These are phyloP conservation scores for Onychostruthus taczanowskii DNA, from an alignment of 2,113 vertebrate genomes.

Conservation along the genomic window DNA sequence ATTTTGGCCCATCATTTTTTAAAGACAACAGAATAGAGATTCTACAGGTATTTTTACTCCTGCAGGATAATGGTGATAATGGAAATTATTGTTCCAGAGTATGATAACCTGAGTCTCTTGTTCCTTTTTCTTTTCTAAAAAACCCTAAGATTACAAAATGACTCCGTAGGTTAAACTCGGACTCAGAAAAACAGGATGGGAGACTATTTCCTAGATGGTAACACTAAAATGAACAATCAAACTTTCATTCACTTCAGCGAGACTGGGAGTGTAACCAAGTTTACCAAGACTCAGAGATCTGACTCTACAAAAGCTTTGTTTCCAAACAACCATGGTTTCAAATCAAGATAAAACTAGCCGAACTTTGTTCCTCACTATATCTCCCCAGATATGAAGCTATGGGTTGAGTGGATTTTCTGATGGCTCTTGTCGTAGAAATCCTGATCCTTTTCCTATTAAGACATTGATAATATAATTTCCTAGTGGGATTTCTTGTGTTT, in stretches of 20 bases:
- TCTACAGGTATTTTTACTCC: neutral
- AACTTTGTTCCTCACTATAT: neutral
- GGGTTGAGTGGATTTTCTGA: neutral
- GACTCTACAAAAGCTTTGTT: neutral
- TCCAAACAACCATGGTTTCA: neutral
- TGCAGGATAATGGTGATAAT: neutral
- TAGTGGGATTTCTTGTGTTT: neutral
- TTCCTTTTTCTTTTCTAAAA: neutral
- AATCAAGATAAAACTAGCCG: neutral
- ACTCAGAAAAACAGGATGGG: neutral
- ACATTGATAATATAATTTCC: neutral
- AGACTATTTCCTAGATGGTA: neutral
- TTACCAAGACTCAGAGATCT: neutral
- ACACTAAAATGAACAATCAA: neutral
- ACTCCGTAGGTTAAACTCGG: neutral
- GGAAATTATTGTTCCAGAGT: neutral
- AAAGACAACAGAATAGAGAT: neutral
- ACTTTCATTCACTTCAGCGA: neutral
- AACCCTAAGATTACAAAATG: rapidly evolving
- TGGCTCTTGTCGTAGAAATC: neutral
- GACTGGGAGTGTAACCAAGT: neutral
- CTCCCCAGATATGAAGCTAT: neutral
- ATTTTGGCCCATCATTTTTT: neutral
- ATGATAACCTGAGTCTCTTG: neutral
- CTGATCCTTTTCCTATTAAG: neutral